Conservation (phyloP, 2,113 vertebrate genomes). For the Crypturellus undulatus region DNA sequence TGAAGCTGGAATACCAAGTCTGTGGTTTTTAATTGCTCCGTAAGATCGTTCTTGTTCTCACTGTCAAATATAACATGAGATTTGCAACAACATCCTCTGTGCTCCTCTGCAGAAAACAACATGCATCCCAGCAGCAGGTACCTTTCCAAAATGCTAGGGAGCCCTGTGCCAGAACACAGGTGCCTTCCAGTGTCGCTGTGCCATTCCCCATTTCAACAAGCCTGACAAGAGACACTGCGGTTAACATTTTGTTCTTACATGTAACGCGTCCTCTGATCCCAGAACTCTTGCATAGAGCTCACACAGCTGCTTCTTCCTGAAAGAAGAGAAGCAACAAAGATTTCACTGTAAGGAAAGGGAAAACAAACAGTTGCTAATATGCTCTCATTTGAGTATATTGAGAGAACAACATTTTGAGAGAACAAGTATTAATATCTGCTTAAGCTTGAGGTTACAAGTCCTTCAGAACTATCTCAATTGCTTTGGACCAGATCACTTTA, state of each 20-base stretch:
- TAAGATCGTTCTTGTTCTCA: neutral
- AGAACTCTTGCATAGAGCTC: slow-evolving; percentile 93
- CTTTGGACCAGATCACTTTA: neutral
- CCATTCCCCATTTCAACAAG: neutral
- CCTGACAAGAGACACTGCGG: accelerated
- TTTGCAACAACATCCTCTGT: neutral
- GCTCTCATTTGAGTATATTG: neutral
- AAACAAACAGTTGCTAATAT: neutral
- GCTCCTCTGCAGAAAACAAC: neutral
- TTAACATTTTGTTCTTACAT: slow-evolving; percentile 80
- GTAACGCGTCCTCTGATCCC: slow-evolving; percentile 89
- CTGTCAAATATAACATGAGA: neutral
- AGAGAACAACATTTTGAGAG: neutral
- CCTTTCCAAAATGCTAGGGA: neutral
- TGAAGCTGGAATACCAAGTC: neutral
- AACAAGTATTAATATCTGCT: neutral
- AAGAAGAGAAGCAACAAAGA: slow-evolving; percentile 24
- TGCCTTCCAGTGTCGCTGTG: neutral
- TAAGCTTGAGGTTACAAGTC: neutral
- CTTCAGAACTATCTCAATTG: neutral
- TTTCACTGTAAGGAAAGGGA: neutral
- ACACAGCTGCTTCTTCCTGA: slow-evolving; percentile 89
- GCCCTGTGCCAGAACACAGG: neutral
- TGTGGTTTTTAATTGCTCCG: neutral
- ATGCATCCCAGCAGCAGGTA: accelerated